phyloP scores from a whole-genome alignment of 2,113 vertebrate genomes.

The Ptychochromis oligacanthus region DNA sequence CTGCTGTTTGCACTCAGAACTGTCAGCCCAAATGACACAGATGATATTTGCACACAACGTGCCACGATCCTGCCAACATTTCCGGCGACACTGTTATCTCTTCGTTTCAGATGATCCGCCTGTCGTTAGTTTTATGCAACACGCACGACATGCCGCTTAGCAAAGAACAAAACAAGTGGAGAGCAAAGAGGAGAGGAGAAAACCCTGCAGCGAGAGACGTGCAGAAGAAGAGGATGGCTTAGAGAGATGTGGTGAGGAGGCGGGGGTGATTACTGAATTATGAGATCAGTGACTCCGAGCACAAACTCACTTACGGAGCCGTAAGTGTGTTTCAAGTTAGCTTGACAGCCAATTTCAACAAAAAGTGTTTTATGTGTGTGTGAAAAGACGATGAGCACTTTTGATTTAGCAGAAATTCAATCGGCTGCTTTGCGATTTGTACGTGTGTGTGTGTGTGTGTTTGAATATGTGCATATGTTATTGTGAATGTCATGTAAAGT shows the following conservation, averaged over 20 bases:
- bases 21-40: conserved; percentile 16
- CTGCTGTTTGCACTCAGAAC: conserved; percentile 13
- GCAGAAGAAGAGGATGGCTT: conserved; percentile 5
- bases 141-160: background rate
- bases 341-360: conserved; percentile 31
- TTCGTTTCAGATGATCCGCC: conserved; percentile 19
- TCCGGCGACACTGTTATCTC: conserved; percentile 25
- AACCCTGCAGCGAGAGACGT: conserved; percentile 1
- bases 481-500: background rate
- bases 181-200: background rate
- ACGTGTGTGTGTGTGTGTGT: background rate
- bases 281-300: conserved; percentile 32
- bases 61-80: background rate
- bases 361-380: background rate
- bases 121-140: conserved; percentile 8
- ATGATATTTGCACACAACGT: background rate
- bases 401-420: background rate
- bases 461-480: background rate
- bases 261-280: conserved; percentile 24
- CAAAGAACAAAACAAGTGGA: conserved; percentile 11
- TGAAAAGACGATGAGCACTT: background rate
- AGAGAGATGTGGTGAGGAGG: background rate
- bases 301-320: conserved; percentile 16
- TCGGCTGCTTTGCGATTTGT: background rate
- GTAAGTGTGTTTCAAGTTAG: background rate